Evolutionary conservation across 2,888 invertebrate species (phyloP).

Genomic region (Drosophila leonis): DNA sequence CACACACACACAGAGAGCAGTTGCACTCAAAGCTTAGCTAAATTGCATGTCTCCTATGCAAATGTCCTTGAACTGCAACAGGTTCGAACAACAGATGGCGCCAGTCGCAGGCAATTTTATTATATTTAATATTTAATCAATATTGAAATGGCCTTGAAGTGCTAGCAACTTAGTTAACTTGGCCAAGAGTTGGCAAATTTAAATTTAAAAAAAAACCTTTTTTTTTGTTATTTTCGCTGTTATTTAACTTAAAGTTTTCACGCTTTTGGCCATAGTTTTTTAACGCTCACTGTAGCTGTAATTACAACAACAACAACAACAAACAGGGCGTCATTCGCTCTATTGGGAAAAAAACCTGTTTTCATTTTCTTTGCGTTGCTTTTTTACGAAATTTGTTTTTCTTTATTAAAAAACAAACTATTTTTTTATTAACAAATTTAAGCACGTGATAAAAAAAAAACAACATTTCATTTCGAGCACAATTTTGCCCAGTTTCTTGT

Average conservation of each 20-base stretch:
- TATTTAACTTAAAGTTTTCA: not conserved
- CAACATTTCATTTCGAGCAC: constrained; percentile 13
- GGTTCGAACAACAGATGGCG: constrained; percentile 38
- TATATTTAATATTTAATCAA: constrained; percentile 24
- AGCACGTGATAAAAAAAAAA: constrained; percentile 51
- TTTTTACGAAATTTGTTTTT: not conserved
- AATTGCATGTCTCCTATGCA: constrained; percentile 36
- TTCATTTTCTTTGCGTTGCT: constrained; percentile 23
- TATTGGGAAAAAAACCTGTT: constrained; percentile 55
- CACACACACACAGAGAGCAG: not conserved
- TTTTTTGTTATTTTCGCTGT: not conserved
- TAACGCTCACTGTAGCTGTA: constrained; percentile 34
- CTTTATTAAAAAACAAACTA: not conserved
- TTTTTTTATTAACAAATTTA: constrained; percentile 2
- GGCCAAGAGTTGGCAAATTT: not conserved
- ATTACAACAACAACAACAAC: constrained; percentile 23
- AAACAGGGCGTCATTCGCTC: constrained; percentile 39
- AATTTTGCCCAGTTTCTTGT: constrained; percentile 13
- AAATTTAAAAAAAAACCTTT: not conserved
- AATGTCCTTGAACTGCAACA: constrained; percentile 56
- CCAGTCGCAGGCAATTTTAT: constrained; percentile 1
- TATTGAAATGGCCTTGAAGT: constrained; percentile 31
- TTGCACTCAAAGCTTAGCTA: not conserved
- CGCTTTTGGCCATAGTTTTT: constrained; percentile 26
- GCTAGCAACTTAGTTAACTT: not conserved